Conservation (phyloP, 2,888 invertebrate genomes). For the Idaea dimidiata region DNA sequence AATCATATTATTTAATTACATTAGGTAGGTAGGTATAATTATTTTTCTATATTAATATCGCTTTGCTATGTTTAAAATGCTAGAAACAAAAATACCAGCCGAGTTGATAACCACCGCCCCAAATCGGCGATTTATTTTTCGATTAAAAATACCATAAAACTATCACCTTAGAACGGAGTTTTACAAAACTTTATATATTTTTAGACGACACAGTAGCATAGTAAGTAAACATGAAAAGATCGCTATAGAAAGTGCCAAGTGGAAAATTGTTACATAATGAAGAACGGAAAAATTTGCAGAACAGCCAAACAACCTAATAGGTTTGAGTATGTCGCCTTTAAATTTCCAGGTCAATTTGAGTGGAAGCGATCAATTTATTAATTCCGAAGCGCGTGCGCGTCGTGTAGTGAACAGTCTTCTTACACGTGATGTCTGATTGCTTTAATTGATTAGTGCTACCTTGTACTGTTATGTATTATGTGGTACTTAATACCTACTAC, state of each 20-base stretch:
- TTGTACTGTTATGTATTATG: too few relatives aligned
- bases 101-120: too few relatives aligned
- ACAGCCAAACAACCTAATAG: not conserved
- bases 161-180: not conserved
- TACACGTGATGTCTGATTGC: constrained; percentile 48
- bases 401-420: constrained; percentile 21
- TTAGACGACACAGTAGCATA: not conserved
- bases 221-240: not conserved
- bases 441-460: constrained; percentile 62
- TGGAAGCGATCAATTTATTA: constrained; percentile 14
- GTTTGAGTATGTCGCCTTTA: not conserved
- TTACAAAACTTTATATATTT: not conserved
- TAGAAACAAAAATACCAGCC: not conserved
- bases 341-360: not conserved
- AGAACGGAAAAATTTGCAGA: not conserved
- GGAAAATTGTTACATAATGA: not conserved
- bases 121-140: too few relatives aligned
- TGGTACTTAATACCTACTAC: too few relatives aligned
- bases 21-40: not conserved
- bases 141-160: not conserved
- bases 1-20: constrained; percentile 15
- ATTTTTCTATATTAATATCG: not conserved
- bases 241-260: not conserved
- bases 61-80: not conserved
- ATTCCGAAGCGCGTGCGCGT: constrained; percentile 23